phyloP scores from a whole-genome alignment of 2,113 vertebrate species.

The Carassius carassius region DNA sequence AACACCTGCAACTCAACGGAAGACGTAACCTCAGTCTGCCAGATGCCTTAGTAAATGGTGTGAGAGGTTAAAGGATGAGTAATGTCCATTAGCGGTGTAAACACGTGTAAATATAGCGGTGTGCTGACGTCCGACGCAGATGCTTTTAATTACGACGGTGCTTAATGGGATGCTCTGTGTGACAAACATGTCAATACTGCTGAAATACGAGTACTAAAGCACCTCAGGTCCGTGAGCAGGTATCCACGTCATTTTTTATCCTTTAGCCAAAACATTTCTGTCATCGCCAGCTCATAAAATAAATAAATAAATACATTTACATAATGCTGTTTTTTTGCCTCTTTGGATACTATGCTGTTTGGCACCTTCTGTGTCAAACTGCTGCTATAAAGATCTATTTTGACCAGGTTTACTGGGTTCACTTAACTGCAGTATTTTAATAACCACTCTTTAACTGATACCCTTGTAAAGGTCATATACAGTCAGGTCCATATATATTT shows the following conservation, averaged over 20 bases:
- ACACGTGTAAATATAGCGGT: background rate
- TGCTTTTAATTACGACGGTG: background rate
- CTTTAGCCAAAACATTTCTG: no score
- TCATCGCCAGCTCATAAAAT: no score
- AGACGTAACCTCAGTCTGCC: background rate
- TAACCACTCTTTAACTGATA: background rate
- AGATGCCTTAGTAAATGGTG: background rate
- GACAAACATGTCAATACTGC: background rate
- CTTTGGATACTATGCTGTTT: background rate
- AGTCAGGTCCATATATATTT: no score
- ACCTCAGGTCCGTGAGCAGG: no score
- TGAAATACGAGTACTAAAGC: background rate
- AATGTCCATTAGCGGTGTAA: background rate
- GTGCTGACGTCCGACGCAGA: background rate
- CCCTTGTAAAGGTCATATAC: background rate
- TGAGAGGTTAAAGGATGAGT: background rate
- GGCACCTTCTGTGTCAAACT: background rate
- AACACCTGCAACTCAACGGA: background rate
- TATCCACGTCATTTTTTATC: no score
- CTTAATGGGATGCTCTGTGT: constrained; percentile 2
- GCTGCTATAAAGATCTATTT: background rate
- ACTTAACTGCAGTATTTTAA: background rate
- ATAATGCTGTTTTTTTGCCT: background rate
- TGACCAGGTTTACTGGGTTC: no score
- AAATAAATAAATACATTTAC: no score